Conservation (phyloP, 2,797 vertebrate genomes). For the Neosilurus hyrtlii region DNA sequence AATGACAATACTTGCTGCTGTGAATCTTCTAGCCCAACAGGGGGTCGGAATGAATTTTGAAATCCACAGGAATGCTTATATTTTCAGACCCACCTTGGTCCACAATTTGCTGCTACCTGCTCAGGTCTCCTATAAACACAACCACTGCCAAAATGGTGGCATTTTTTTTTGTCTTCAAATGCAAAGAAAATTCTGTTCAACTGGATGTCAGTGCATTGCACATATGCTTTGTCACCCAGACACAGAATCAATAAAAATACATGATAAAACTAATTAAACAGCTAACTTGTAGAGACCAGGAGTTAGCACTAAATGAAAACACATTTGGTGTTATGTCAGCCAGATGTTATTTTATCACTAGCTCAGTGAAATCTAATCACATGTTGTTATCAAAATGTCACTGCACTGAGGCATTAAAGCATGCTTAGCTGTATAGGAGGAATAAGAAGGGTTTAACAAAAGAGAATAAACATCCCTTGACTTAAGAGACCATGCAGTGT, state of each 20-base stretch:
- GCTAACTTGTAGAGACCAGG: background rate
- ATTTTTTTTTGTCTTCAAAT: constrained; percentile 1
- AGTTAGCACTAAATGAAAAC: background rate
- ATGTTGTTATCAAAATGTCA: constrained; percentile 11
- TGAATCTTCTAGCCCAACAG: background rate
- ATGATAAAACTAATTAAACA: constrained; percentile 8
- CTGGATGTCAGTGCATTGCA: background rate
- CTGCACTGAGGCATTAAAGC: background rate
- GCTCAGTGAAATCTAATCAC: constrained; percentile 5
- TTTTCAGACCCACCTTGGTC: constrained; percentile 11
- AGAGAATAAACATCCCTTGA: background rate
- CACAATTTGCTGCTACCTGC: background rate
- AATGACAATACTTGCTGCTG: background rate
- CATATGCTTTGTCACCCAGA: background rate
- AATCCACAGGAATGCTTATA: background rate
- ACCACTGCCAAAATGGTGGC: background rate
- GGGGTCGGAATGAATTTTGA: background rate
- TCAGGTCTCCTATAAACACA: background rate
- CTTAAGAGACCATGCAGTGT: background rate
- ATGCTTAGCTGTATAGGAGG: background rate
- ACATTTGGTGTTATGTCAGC: background rate
- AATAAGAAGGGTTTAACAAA: background rate
- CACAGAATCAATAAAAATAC: constrained; percentile 11
- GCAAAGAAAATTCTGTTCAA: background rate
- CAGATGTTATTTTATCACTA: constrained; percentile 1